phyloP scores from a whole-genome alignment of 1,140 invertebrate species.

The Papilio helenus region DNA sequence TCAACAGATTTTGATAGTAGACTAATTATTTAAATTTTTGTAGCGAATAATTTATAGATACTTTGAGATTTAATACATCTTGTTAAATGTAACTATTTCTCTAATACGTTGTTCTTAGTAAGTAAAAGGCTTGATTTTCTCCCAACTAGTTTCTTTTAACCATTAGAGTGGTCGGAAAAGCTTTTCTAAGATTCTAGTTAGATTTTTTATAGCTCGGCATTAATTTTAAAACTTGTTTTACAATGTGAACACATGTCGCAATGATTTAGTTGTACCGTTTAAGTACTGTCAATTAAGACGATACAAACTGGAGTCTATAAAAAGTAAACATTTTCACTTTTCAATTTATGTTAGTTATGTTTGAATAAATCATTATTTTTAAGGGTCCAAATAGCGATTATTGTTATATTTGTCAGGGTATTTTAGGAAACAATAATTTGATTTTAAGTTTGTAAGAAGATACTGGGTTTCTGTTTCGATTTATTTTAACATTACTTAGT shows the following conservation, averaged over 20 bases:
- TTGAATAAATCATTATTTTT: not conserved
- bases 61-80: not conserved
- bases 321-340: conserved; percentile 9
- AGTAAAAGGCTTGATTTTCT: conserved; percentile 22
- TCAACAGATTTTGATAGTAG: not conserved
- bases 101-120: conserved; percentile 8
- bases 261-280: not conserved
- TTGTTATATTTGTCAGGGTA: not conserved
- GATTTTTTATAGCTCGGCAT: not conserved
- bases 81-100: not conserved
- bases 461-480: too few species aligned
- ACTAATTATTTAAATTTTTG: not conserved
- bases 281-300: not conserved
- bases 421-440: not conserved
- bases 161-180: conserved; percentile 6
- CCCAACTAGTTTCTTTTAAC: not conserved
- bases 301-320: not conserved
- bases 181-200: not conserved
- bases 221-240: conserved; percentile 7
- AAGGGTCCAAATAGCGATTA: not conserved
- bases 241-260: conserved; percentile 22
- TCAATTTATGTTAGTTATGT: conserved; percentile 7
- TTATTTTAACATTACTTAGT: too few species aligned
- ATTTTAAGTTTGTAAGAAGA: too few species aligned
- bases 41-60: not conserved